Conservation (phyloP, 2,888 invertebrate genomes). For the Camptogramma bilineatum region DNA sequence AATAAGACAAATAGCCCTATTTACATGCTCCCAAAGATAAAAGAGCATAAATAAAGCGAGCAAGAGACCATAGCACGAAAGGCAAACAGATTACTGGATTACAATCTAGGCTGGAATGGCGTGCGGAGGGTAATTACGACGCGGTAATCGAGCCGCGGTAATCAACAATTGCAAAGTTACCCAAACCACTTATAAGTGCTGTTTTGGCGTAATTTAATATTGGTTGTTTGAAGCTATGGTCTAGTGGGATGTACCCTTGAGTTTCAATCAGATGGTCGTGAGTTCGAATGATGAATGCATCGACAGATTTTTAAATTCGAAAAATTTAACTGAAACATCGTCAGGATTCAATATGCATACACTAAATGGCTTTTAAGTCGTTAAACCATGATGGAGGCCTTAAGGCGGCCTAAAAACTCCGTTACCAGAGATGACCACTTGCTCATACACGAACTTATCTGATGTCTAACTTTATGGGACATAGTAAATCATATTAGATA, state of each 20-base stretch:
- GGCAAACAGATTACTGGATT: slow-evolving; percentile 55
- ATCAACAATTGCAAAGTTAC: slow-evolving; percentile 64
- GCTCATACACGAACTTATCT: too few relatives aligned
- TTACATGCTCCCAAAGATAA: slow-evolving; percentile 46
- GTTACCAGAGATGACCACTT: too few relatives aligned
- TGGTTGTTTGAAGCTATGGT: slow-evolving; percentile 4
- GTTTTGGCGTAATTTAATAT: slow-evolving; percentile 63
- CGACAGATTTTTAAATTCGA: background rate
- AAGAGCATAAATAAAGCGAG: slow-evolving; percentile 39
- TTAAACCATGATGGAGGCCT: too few relatives aligned
- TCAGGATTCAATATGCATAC: too few relatives aligned
- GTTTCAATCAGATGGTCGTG: background rate
- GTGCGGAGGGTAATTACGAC: slow-evolving; percentile 45
- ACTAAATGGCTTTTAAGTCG: too few relatives aligned
- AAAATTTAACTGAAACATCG: too few relatives aligned
- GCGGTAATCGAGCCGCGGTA: slow-evolving; percentile 54
- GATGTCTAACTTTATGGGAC: too few relatives aligned
- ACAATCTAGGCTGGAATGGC: slow-evolving; percentile 48
- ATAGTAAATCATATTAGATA: too few relatives aligned
- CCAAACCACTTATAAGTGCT: slow-evolving; percentile 59
- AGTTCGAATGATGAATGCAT: background rate
- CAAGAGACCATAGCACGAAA: slow-evolving; percentile 47
- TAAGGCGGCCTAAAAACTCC: too few relatives aligned
- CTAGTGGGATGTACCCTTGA: background rate
- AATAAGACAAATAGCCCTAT: slow-evolving; percentile 44